phyloP scores from a whole-genome alignment of 2,888 invertebrate species.

The Scotopteryx bipunctaria region DNA sequence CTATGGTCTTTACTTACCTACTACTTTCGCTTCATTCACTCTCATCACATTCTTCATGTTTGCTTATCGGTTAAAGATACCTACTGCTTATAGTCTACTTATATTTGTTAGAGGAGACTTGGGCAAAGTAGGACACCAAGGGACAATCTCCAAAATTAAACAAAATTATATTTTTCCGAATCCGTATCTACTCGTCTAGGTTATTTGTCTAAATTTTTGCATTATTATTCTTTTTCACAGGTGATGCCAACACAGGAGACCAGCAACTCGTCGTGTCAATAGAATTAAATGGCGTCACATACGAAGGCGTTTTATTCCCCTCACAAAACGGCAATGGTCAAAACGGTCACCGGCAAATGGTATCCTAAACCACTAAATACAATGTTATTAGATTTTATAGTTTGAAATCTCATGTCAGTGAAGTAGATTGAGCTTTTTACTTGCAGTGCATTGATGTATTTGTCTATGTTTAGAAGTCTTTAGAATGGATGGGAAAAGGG shows the following conservation, averaged over 20 bases:
- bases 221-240: constrained; percentile 76
- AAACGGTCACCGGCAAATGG: constrained; percentile 74
- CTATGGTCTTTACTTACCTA: no score
- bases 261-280: constrained; percentile 96
- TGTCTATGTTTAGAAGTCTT: constrained; percentile 41
- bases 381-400: constrained; percentile 35
- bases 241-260: constrained; percentile 91
- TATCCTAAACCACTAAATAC: constrained; percentile 57
- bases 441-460: constrained; percentile 42
- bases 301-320: constrained; percentile 95
- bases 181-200: no score
- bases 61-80: no score
- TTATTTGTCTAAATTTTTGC: no score
- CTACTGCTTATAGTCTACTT: no score
- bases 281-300: constrained; percentile 97
- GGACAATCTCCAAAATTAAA: no score
- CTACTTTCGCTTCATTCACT: no score
- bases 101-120: neutral
- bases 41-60: no score
- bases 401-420: constrained; percentile 27
- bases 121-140: neutral
- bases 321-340: constrained; percentile 70
- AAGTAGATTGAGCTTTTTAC: constrained; percentile 25
- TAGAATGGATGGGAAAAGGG: constrained; percentile 17
- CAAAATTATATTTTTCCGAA: no score